Conservation (phyloP, 92 coral and sea anemone species). For the Epizoanthus illoricatus region DNA sequence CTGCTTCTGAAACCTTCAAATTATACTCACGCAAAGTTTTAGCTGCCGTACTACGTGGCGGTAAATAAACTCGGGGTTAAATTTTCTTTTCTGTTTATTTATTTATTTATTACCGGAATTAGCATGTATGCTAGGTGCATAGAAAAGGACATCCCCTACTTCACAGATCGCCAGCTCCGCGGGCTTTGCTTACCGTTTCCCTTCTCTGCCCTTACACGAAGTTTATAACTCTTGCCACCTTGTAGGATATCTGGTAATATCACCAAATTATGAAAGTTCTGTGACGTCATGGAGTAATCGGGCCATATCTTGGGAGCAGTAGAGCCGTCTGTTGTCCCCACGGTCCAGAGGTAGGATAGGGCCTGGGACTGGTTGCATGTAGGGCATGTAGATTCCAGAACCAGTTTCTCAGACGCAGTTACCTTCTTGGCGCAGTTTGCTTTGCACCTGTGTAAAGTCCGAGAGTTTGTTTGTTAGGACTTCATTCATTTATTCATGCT, state of each 20-base stretch:
- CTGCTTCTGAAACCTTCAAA: too few species aligned
- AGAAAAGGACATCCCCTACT: too few species aligned
- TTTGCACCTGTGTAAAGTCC: slow-evolving; percentile 35
- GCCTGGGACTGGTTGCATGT: slow-evolving; percentile 44
- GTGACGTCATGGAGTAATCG: slow-evolving; percentile 50
- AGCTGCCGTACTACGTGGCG: too few species aligned
- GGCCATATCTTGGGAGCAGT: slow-evolving; percentile 61
- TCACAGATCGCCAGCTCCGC: background rate
- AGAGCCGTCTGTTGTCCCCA: slow-evolving; percentile 4
- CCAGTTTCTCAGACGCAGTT: slow-evolving; percentile 58
- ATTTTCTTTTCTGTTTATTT: too few species aligned
- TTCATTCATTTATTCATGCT: background rate
- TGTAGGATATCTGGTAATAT: slow-evolving; percentile 44
- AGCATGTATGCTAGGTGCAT: too few species aligned
- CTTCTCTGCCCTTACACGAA: slow-evolving; percentile 41
- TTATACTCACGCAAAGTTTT: too few species aligned
- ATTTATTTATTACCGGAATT: too few species aligned
- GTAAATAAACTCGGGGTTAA: too few species aligned
- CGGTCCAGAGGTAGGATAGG: slow-evolving; percentile 68
- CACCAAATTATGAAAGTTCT: slow-evolving; percentile 43
- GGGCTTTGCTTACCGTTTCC: slow-evolving; percentile 24
- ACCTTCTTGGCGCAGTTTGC: slow-evolving; percentile 65
- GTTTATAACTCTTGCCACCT: slow-evolving; percentile 36
- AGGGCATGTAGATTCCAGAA: slow-evolving; percentile 51
- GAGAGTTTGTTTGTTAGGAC: background rate